Evolutionary conservation across 2,888 invertebrate genomes (phyloP).

Genomic region (Pristionchus maxplancki): DNA sequence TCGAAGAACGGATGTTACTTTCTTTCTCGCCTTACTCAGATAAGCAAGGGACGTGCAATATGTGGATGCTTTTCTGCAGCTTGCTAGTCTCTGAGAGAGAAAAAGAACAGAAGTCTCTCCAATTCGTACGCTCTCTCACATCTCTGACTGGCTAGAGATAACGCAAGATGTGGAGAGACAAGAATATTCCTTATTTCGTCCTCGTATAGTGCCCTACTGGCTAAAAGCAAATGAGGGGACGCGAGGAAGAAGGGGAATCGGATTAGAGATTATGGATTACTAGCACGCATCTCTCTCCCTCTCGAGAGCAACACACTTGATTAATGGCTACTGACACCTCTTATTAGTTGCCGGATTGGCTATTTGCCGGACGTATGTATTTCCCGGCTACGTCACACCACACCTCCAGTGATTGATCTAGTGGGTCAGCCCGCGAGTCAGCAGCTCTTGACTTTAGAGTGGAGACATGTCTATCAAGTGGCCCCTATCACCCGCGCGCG

Average conservation of each 20-base stretch:
- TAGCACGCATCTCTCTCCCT: background rate
- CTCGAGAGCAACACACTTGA: background rate
- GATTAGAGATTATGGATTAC: conserved; percentile 41
- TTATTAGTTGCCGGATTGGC: background rate
- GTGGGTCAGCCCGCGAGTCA: background rate
- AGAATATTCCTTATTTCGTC: background rate
- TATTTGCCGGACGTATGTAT: background rate
- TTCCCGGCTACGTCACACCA: conserved; percentile 1
- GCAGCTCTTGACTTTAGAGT: background rate
- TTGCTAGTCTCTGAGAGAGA: background rate
- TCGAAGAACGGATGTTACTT: background rate
- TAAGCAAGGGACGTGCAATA: no score
- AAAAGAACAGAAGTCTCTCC: background rate
- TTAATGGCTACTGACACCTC: conserved; percentile 36
- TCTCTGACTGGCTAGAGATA: background rate
- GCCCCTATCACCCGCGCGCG: conserved; percentile 19
- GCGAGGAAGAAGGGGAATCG: background rate
- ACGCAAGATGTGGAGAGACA: no score
- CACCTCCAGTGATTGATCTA: background rate
- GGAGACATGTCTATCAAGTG: conserved; percentile 7
- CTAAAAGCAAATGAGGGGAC: conserved; percentile 7
- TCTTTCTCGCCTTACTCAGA: background rate
- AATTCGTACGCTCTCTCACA: no score
- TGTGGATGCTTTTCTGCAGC: no score
- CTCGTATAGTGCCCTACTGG: background rate